A percentile compares a stretch with the other conserved stretches of the same genome.
phyloP scores from a whole-genome alignment of 2,113 vertebrate genomes.

The Cyanistes caeruleus region DNA sequence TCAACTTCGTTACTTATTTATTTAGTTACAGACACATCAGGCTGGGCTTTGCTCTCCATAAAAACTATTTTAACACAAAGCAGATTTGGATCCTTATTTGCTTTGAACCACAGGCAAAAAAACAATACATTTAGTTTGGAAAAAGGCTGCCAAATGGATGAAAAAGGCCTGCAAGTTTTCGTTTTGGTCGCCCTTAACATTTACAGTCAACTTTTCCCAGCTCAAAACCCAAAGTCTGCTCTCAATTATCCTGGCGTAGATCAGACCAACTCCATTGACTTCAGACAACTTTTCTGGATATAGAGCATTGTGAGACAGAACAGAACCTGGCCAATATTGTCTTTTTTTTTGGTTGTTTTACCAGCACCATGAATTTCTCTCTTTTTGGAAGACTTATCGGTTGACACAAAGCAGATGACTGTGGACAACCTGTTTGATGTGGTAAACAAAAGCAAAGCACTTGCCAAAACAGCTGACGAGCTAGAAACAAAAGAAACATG shows the following conservation, averaged over 20 bases:
- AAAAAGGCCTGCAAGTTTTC: conserved; percentile 51
- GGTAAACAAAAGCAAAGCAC: conserved; percentile 64
- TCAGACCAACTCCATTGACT: conserved; percentile 25
- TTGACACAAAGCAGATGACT: conserved; percentile 61
- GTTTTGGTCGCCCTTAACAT: conserved; percentile 40
- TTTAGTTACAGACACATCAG: not conserved
- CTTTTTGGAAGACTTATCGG: conserved; percentile 36
- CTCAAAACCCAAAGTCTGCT: conserved; percentile 33
- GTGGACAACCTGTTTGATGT: conserved; percentile 66
- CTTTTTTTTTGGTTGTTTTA: conserved; percentile 38
- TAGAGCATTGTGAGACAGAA: conserved; percentile 21
- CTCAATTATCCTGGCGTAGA: conserved; percentile 35
- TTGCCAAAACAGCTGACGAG: conserved; percentile 27
- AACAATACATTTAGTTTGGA: conserved; percentile 8
- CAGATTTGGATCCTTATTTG: conserved; percentile 36
- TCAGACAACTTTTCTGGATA: conserved; percentile 36
- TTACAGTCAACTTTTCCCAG: conserved; percentile 43
- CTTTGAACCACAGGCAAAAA: conserved; percentile 12
- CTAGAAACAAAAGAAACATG: conserved; percentile 43
- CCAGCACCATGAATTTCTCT: not conserved
- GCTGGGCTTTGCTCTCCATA: not conserved
- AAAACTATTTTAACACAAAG: conserved; percentile 50
- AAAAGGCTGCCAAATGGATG: conserved; percentile 37
- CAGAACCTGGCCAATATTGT: conserved; percentile 28
- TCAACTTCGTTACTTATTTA: not conserved